Evolutionary conservation across 2,113 vertebrate species (phyloP), one percentile per base, ranked within the genome.

Genomic region (human (Homo sapiens)): DNA sequence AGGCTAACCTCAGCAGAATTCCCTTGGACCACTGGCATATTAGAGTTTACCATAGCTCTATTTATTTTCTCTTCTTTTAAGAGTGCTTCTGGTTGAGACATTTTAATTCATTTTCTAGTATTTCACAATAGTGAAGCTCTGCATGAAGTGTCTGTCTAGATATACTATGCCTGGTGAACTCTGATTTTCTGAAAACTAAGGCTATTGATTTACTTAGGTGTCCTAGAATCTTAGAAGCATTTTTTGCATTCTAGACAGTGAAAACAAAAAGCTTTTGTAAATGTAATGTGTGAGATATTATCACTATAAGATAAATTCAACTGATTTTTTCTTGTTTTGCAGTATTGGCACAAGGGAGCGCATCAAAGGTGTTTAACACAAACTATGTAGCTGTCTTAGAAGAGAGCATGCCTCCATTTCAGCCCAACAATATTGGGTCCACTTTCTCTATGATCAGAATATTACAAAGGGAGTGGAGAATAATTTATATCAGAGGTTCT

Each of bases 401-500:
- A 97, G 97, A 98, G 93, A 97, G 73, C 89, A 94, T 97, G 95
- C 87, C 94, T 98, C 98, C 97, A 95, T 98, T 98, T 98, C 98
- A 98, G 90, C 94, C 90, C 97, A 98, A 98, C 84, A 94, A 98
- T 97, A 98, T 94, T 17, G 35, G 89, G 98, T 97, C 97, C 97
- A 98, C 97, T 98, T 98, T 98, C 96, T 98, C 97, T 99, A 85
- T 99, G 98, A 99, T 99, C 98, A 98, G 98, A 98, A 97, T 97
- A 98, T 98, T 98, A 98, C 98, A 99, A 99, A 98, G 98, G 98
- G 97, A 98, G 98, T 97, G 88, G 98, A 98, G 98, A 98, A 99
- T 99, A 99, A 99, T 99, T 99, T 98, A 98, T 99, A 99, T 99
- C 98, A 99, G 98, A 98, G 99, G 96, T 99, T 98, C 98, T 98